Conservation (phyloP, 2,888 invertebrate species). For the Horisme vitalbata region DNA sequence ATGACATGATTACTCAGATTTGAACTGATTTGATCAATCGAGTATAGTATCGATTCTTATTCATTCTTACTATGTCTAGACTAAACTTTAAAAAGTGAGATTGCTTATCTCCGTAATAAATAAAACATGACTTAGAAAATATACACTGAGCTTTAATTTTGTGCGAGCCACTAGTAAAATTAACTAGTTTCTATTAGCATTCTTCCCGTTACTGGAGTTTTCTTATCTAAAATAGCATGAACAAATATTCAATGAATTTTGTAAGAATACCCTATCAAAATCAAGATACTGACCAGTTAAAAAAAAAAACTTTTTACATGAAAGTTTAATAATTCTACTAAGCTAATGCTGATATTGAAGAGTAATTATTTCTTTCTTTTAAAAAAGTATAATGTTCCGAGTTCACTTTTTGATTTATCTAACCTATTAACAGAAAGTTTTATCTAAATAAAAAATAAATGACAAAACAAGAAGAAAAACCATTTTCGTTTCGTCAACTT, state of each 20-base stretch:
- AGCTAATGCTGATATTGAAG: no score
- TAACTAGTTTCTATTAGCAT: slow-evolving; percentile 75
- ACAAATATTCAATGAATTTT: slow-evolving; percentile 6
- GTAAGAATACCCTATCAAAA: background rate
- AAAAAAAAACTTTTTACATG: background rate
- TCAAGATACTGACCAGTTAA: background rate
- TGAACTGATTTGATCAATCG: no score
- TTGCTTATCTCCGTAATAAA: slow-evolving; percentile 68
- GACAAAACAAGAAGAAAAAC: slow-evolving; percentile 23
- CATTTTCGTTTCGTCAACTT: slow-evolving; percentile 26
- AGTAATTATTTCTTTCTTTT: no score
- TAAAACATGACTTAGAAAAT: slow-evolving; percentile 75
- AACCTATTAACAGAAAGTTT: slow-evolving; percentile 4
- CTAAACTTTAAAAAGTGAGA: slow-evolving; percentile 68
- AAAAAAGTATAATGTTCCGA: no score
- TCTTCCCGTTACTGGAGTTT: slow-evolving; percentile 53
- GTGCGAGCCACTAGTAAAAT: slow-evolving; percentile 65
- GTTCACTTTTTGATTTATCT: background rate
- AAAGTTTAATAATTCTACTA: no score
- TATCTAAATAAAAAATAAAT: slow-evolving; percentile 16
- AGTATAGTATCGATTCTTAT: slow-evolving; percentile 68
- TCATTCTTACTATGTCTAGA: slow-evolving; percentile 72
- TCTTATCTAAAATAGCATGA: slow-evolving; percentile 49
- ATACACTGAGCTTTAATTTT: slow-evolving; percentile 65
- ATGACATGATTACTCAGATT: no score